Evolutionary conservation across 2,888 invertebrate species (phyloP).

Genomic region (Melipona beecheii): DNA sequence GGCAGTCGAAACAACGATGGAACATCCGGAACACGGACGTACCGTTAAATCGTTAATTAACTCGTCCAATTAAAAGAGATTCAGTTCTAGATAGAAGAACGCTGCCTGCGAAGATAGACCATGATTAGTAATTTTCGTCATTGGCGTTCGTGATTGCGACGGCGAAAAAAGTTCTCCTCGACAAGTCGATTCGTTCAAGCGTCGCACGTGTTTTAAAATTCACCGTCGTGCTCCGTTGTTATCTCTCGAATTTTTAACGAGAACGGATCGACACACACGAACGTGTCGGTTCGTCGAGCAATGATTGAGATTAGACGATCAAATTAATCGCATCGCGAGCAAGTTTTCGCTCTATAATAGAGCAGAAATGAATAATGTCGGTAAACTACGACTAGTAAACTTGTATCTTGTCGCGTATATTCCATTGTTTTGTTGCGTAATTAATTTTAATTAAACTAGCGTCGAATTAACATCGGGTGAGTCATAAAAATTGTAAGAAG

Average conservation of each 20-base stretch:
- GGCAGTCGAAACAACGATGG: constrained; percentile 38
- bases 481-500: no score
- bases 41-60: constrained; percentile 75
- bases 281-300: background rate
- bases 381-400: no score
- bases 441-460: no score
- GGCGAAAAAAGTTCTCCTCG: background rate
- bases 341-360: background rate
- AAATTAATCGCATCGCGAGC: background rate
- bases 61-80: constrained; percentile 69
- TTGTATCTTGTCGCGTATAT: no score
- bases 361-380: background rate
- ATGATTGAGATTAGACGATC: background rate
- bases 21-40: constrained; percentile 48
- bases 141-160: background rate
- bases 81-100: constrained; percentile 41
- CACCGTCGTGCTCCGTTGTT: background rate
- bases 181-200: no score
- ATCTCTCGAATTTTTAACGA: background rate
- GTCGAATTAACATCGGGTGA: no score
- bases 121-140: constrained; percentile 15
- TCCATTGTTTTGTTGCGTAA: no score
- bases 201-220: background rate
- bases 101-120: constrained; percentile 49
- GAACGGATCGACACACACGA: background rate